A percentile compares a stretch with the other conserved stretches of the same genome.
Evolutionary conservation across 1,140 invertebrate genomes (phyloP).

Genomic region (Nasonia giraulti): DNA sequence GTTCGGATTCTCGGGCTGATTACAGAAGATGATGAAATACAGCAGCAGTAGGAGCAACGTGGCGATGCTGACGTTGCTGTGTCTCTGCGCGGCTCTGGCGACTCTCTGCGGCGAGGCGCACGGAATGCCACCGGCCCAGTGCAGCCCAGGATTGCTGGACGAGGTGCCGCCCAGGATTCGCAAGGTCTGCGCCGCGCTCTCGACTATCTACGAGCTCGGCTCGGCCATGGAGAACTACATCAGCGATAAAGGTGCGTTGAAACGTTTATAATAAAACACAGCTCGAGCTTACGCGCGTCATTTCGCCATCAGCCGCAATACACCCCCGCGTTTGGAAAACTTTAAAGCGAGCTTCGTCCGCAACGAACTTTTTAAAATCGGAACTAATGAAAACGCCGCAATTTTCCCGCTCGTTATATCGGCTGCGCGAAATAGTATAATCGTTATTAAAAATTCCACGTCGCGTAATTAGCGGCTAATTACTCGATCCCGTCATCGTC

Average conservation of each 20-base stretch:
- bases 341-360: neutral
- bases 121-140: conserved; percentile 73
- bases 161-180: conserved; percentile 76
- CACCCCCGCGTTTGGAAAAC: too few relatives aligned
- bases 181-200: conserved; percentile 75
- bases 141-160: conserved; percentile 73
- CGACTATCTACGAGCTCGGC: conserved; percentile 74
- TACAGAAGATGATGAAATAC: conserved; percentile 63
- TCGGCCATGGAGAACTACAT: conserved; percentile 75
- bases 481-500: neutral
- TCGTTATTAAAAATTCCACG: neutral
- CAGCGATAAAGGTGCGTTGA: conserved; percentile 69
- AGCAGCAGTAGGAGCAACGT: neutral
- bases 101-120: conserved; percentile 57
- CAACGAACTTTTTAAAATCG: neutral
- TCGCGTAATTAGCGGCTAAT: neutral
- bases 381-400: too few relatives aligned
- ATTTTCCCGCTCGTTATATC: too few relatives aligned
- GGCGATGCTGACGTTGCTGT: conserved; percentile 59
- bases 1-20: neutral
- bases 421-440: neutral
- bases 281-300: too few relatives aligned
- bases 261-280: too few relatives aligned
- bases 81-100: conserved; percentile 57
- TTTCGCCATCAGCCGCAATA: too few relatives aligned